Base-by-base conservation (phyloP, 2,113 vertebrate genomes). In the Phoxinus phoxinus region DNA sequence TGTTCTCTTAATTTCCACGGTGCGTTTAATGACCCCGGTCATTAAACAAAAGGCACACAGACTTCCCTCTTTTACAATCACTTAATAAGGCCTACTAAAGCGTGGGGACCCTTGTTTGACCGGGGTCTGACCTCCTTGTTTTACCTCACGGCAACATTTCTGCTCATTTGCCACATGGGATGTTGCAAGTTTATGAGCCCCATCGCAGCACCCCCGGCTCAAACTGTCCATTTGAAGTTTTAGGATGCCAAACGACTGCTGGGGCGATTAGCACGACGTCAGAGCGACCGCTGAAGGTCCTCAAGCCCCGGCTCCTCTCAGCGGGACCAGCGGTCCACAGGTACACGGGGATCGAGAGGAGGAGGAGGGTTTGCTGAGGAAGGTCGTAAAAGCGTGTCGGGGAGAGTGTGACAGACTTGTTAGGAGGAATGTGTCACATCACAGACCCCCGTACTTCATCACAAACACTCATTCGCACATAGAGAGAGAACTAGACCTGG, bases 211-310 rank as follows among this genome's bases (percentile, higher is more conserved):
- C 78, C 53, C 53, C 53, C 53, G 17, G 19, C 19, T 19, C 53
- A 83, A 85, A 86, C 83, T 84, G 86, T 88, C 85, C 83, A 85
- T 87, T 91, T 89, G 84, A 89, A 85, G 89, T 90, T 90, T 85
- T 81, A 88, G 85, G 85, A 88, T 82, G 46, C 56, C 79, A 80
- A 84, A 86, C 51, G 86, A 86, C 76, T 78, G 21, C 37, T 72
- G 63, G 67, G 86, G 89, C 74, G 30, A 72, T 89, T 83, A 85
- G 46, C 56, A 53, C 37, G 61, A 41, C 76, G 85, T 87, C 89
- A 83, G 65, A 71, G 59, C 25, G 51, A 46, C 19, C 13, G 37
- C 37, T 0, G 13, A 71, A 84, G 27, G 77, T 83, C 35, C 25
- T 80, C 32, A 8, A 61, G 65, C 51, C 61, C 15, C 8, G 9